Evolutionary conservation across 2,888 invertebrate genomes (phyloP), one percentile per base, ranked within the genome.

Genomic region (Leptodirus hochenwartii): DNA sequence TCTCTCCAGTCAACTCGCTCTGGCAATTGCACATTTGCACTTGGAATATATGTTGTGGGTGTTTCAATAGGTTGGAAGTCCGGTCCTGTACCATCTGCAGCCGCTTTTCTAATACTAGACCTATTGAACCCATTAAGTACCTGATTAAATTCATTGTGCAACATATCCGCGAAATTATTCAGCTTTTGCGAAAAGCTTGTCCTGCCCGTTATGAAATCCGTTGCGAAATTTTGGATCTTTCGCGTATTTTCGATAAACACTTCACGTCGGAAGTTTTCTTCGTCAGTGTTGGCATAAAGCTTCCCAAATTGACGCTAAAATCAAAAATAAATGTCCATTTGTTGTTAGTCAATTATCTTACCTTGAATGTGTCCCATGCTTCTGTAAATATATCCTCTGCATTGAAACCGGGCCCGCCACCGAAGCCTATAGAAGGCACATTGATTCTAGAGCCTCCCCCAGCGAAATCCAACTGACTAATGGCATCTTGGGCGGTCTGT

Each of bases 181-280:
- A 54, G 30, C 30, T 48, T 45, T 34, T 50, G 48, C 2, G 47
- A 46, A 39, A 47, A 54, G 25, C 38, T 46, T 12, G 39, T 34
- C 25, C 33, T 37, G 1, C 53, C 52, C 15, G 39, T 39, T 4
- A 49, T 46, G 37, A 48, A 54, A 17, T 51, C 49, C 17, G 47
- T 42, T 35, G 55, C 54, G 33, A 50, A 46, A 16, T 39, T 43
- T 5, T 44, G 42, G 16, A 56, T 48, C 39, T 51, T 51, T 8
- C 44, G 43, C 13, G 49, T 39, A 38, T 56, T 56, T 35, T 51
- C 51, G 10, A 54, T 47, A 40, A 53, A 56, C 14, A 50, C 46
- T 39, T 54, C 51, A 22, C 45, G 37, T 8, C 55, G 42, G 16
- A 49, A 44, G 2, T 36, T 31, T 32, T 49, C 51, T 29, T 51